Evolutionary conservation across 2,888 invertebrate species (phyloP), one percentile per base, ranked within the genome.

Genomic region (Archips crataeganus): DNA sequence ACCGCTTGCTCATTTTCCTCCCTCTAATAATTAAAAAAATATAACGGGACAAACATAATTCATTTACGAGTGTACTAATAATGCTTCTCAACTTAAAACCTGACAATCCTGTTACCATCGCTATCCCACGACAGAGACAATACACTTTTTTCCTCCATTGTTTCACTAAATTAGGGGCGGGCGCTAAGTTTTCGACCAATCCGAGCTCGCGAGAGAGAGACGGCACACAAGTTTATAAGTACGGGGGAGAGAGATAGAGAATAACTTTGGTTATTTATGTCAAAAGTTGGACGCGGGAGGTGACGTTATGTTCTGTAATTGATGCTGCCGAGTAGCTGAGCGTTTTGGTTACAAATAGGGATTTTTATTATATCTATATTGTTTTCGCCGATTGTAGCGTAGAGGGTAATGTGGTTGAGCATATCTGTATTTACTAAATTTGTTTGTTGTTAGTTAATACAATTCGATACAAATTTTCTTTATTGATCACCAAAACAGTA

Each of bases 101-200:
- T 60, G 60, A 64, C 70, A 34, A 74, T 74, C 74, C 74, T 11
- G 15, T 34, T n/a, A 47, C 51, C n/a, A 60, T 45, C 34, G 54
- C 60, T 23, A 34, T 51, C 2, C 15, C 34, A 45, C 64, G 74
- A 74, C 61, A 74, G 74, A 67, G 69, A 75, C 62, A 63, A 68
- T 74, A 57, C 66, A 71, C 74, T 78, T 77, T 79, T 77, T 75
- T 76, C 76, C 70, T 62, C 79, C 76, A 77, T 78, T 80, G 79
- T 80, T 78, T 80, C 76, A 54, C 64, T 47, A 77, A 78, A 76
- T 78, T 78, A 78, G 79, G 80, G 80, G 79, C 79, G 79, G 69
- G 79, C 79, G 78, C 64, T 79, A 77, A 70, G 78, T 80, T 80
- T 79, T 73, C 77, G 47, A 62, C 80, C 80, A 80, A 80, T 80